Conservation (phyloP, 2,113 vertebrate genomes). For the Tupaia chinensis region DNA sequence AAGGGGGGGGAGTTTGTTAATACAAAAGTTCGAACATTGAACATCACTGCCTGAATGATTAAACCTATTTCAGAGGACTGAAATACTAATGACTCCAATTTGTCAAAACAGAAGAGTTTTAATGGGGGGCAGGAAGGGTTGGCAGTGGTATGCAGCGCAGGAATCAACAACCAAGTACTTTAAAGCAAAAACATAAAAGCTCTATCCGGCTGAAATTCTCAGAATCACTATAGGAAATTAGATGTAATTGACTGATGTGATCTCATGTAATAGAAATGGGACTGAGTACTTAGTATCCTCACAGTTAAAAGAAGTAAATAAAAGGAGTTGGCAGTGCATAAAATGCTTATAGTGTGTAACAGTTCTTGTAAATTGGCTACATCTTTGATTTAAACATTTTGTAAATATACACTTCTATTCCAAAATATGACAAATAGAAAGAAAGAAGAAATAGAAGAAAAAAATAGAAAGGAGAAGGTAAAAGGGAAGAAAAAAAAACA, state of each 20-base stretch:
- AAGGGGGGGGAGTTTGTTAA: constrained; percentile 32
- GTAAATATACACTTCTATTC: constrained; percentile 41
- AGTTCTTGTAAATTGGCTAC: constrained; percentile 50
- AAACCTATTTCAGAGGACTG: constrained; percentile 73
- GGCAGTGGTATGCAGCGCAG: constrained; percentile 51
- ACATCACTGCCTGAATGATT: constrained; percentile 68
- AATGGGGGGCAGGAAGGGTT: constrained; percentile 66
- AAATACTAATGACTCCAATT: constrained; percentile 81
- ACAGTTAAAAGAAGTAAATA: constrained; percentile 77
- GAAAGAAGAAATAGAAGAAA: background rate
- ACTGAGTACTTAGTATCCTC: constrained; percentile 57
- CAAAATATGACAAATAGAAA: background rate
- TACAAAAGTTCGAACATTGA: constrained; percentile 69
- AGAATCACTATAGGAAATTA: constrained; percentile 81
- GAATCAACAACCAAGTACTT: constrained; percentile 66
- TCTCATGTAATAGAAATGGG: constrained; percentile 70
- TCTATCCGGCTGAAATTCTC: constrained; percentile 75
- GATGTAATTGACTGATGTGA: constrained; percentile 76
- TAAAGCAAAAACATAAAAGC: constrained; percentile 77
- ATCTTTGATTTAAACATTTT: constrained; percentile 63
- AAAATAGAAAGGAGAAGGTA: background rate
- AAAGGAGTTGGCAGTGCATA: constrained; percentile 58
- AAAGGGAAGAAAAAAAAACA: background rate
- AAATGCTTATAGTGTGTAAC: constrained; percentile 52
- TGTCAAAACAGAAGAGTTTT: constrained; percentile 75